These are phyloP conservation scores for Drosophila pandora DNA, from an alignment of 1,140 invertebrate species.

Conservation along the genomic window DNA sequence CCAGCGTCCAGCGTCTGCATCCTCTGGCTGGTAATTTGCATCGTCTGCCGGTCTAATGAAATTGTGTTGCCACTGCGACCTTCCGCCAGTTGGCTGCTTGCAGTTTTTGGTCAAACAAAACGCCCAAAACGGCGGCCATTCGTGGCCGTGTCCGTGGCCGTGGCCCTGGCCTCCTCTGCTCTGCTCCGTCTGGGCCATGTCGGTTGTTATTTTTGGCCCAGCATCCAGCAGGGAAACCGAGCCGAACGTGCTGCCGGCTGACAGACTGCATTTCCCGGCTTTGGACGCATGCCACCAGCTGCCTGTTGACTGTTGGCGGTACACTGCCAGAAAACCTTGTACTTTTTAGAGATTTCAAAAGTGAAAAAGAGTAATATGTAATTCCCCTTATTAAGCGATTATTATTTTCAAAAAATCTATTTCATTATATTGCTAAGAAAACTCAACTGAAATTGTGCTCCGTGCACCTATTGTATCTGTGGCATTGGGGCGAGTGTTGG, in stretches of 20 bases:
- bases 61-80: conserved; percentile 62
- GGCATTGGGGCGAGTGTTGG: conserved; percentile 68
- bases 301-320: conserved; percentile 36
- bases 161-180: conserved; percentile 19
- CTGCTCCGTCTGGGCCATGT: conserved; percentile 17
- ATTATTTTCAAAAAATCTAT: no score
- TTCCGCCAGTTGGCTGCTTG: conserved; percentile 42
- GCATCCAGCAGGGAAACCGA: conserved; percentile 58
- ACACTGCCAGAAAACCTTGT: background rate
- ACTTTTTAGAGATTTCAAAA: no score
- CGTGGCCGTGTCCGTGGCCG: conserved; percentile 25
- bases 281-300: conserved; percentile 36
- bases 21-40: conserved; percentile 61
- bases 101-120: conserved; percentile 73
- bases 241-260: conserved; percentile 37
- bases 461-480: conserved; percentile 53
- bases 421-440: no score
- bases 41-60: conserved; percentile 68
- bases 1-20: conserved; percentile 6
- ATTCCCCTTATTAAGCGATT: no score
- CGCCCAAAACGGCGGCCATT: conserved; percentile 56
- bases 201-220: conserved; percentile 73
- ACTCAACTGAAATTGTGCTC: background rate
- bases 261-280: conserved; percentile 39
- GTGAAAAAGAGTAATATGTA: no score